phyloP scores from a whole-genome alignment of 2,888 invertebrate species.

The Phengaris alcon region DNA sequence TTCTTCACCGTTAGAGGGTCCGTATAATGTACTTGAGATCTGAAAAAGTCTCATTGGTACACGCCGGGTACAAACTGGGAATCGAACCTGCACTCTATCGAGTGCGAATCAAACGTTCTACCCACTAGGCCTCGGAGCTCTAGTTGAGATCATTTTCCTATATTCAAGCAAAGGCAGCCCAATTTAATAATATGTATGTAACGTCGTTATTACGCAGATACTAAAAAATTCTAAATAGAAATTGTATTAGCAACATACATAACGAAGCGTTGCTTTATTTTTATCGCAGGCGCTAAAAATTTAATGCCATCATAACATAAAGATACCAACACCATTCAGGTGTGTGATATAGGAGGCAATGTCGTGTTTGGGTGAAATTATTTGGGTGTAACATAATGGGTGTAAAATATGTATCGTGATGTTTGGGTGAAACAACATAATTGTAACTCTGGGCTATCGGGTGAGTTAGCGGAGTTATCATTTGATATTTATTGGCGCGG shows the following conservation, averaged over 20 bases:
- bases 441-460: conserved; percentile 41
- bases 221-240: neutral
- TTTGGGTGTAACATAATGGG: conserved; percentile 35
- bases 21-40: no score
- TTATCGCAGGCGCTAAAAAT: conserved; percentile 27
- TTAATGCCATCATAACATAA: conserved; percentile 27
- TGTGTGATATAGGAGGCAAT: neutral
- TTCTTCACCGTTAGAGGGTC: no score
- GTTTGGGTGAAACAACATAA: conserved; percentile 40
- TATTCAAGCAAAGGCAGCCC: neutral
- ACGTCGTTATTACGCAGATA: neutral
- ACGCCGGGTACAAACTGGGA: no score
- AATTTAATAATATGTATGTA: neutral
- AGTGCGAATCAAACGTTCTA: no score
- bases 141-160: no score
- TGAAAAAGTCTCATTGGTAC: no score
- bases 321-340: conserved; percentile 22
- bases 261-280: conserved; percentile 20
- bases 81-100: no score
- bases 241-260: conserved; percentile 17
- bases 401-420: neutral
- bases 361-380: conserved; percentile 39
- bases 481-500: conserved; percentile 65
- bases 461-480: conserved; percentile 55
- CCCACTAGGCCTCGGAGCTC: no score